phyloP scores from a whole-genome alignment of 2,888 invertebrate genomes.

The Cataglyphis cursor region DNA sequence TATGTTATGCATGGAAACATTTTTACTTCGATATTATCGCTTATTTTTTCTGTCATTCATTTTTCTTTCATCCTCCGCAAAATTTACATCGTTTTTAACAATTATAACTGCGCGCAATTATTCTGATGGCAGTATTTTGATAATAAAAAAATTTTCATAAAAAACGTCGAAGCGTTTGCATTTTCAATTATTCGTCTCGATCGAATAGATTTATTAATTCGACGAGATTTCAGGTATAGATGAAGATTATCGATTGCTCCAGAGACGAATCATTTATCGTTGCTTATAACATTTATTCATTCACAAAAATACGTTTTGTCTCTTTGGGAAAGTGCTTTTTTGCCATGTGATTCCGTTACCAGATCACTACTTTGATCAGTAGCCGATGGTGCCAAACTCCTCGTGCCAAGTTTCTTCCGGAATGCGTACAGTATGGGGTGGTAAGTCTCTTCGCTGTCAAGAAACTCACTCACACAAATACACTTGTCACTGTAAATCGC shows the following conservation, averaged over 20 bases:
- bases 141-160: neutral
- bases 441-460: neutral
- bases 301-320: neutral
- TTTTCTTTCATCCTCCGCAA: constrained; percentile 1
- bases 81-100: neutral
- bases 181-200: neutral
- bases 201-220: neutral
- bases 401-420: constrained; percentile 15
- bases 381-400: constrained; percentile 1
- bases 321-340: neutral
- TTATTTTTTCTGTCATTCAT: neutral
- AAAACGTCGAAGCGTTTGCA: neutral
- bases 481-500: constrained; percentile 10
- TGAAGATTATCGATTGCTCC: neutral
- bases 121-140: too few species aligned
- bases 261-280: neutral
- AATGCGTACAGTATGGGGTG: neutral
- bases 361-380: neutral
- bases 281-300: neutral
- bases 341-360: neutral
- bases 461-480: constrained; percentile 11
- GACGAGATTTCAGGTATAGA: constrained; percentile 17
- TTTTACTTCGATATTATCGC: constrained; percentile 25
- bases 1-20: constrained; percentile 8
- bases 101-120: neutral